Evolutionary conservation across 2,797 vertebrate genomes (phyloP).

Genomic region (Pangasius djambal): DNA sequence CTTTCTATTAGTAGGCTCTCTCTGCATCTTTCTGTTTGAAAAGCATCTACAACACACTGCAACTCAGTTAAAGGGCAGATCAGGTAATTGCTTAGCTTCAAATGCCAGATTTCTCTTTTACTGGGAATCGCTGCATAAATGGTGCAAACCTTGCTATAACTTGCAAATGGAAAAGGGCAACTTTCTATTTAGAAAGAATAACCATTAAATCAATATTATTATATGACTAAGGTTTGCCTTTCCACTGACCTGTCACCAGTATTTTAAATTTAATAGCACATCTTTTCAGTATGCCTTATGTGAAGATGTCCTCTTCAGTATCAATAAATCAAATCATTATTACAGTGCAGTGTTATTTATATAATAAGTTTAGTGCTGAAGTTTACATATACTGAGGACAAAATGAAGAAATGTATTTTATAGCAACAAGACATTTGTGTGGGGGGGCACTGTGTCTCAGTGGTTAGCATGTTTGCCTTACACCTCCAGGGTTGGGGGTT

Average conservation of each 20-base stretch:
- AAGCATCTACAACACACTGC: conserved; percentile 54
- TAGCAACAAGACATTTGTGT: background rate
- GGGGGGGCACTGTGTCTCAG: no score
- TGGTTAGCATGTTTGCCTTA: no score
- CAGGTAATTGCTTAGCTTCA: conserved; percentile 46
- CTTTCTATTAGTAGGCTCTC: conserved; percentile 30
- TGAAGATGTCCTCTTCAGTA: background rate
- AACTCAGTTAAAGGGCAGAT: conserved; percentile 36
- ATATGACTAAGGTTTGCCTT: background rate
- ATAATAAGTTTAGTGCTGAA: background rate
- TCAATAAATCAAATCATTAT: background rate
- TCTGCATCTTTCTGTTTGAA: conserved; percentile 50
- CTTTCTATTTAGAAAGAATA: conserved; percentile 24
- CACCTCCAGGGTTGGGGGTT: no score
- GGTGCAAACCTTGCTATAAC: conserved; percentile 17
- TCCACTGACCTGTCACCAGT: background rate
- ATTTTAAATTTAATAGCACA: background rate
- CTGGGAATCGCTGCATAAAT: conserved; percentile 5
- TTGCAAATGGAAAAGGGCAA: conserved; percentile 7
- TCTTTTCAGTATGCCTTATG: background rate
- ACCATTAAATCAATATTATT: conserved; percentile 15
- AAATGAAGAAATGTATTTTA: background rate
- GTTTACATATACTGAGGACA: background rate
- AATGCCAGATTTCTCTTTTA: conserved; percentile 32
- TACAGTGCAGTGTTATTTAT: no score